Conservation (phyloP, 2,888 invertebrate species). For the Pilophorus perplexus region DNA sequence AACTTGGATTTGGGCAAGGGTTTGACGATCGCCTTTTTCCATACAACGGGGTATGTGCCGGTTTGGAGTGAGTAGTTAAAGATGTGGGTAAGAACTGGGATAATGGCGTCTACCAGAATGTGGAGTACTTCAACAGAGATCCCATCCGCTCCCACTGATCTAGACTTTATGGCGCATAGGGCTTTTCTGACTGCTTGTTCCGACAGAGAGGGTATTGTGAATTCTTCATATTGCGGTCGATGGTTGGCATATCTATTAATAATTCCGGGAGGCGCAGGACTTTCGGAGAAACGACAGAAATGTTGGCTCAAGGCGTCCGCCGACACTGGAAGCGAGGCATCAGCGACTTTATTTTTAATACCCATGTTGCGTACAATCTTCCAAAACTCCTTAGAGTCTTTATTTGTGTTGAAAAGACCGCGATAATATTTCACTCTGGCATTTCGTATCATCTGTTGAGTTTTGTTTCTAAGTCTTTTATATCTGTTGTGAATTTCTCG, state of each 20-base stretch:
- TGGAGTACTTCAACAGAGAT: neutral
- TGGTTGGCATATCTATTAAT: neutral
- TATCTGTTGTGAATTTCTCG: neutral
- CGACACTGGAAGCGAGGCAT: too few relatives aligned
- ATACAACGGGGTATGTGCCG: neutral
- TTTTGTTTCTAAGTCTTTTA: conserved; percentile 3
- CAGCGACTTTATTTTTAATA: neutral
- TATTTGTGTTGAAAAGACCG: neutral
- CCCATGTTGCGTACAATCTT: conserved; percentile 1
- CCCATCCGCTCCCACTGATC: neutral
- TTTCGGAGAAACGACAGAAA: too few relatives aligned
- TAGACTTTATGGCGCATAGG: neutral
- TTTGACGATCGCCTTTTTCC: conserved; percentile 6
- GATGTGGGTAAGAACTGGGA: neutral
- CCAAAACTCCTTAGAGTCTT: neutral
- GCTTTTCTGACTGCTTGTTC: neutral
- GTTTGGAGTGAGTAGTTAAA: neutral
- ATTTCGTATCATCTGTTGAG: neutral
- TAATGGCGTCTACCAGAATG: neutral
- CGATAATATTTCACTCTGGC: neutral
- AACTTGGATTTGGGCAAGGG: conserved; percentile 5
- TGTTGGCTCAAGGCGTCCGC: too few relatives aligned
- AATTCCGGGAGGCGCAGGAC: neutral
- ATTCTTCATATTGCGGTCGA: neutral
- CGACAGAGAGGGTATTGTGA: neutral